Percentiles rank a stretch among this genome's conserved stretches.
phyloP scores from a whole-genome alignment of 92 coral and sea anemone genomes.

The Siderastrea siderea region DNA sequence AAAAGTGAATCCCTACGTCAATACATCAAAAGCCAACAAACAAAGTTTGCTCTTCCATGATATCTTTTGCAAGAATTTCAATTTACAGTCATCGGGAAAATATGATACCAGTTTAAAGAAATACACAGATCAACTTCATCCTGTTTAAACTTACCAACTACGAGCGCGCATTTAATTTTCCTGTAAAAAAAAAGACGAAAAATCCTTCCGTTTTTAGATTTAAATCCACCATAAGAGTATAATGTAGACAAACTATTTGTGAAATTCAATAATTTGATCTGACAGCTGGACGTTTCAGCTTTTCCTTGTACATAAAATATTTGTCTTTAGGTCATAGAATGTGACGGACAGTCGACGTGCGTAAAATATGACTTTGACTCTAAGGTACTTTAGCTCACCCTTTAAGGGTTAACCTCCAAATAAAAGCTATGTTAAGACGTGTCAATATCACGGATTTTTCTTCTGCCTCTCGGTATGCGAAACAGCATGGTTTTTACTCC shows the following conservation, averaged over 20 bases:
- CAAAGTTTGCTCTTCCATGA: not conserved
- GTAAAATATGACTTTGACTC: constrained; percentile 87
- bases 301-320: constrained; percentile 51
- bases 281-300: constrained; percentile 63
- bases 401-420: constrained; percentile 34
- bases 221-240: not conserved
- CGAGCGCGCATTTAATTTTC: not conserved
- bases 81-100: too few relatives aligned
- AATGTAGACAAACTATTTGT: constrained; percentile 4
- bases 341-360: constrained; percentile 83
- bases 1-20: not conserved
- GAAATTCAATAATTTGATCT: constrained; percentile 65
- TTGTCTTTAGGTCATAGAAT: constrained; percentile 71
- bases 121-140: not conserved
- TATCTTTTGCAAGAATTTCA: not conserved
- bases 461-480: constrained; percentile 19
- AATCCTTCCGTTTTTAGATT: constrained; percentile 34
- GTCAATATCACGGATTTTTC: constrained; percentile 10
- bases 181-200: not conserved
- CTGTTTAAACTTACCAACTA: not conserved
- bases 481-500: constrained; percentile 6
- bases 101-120: not conserved
- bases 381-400: constrained; percentile 47
- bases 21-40: not conserved
- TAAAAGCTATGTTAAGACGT: constrained; percentile 32